Evolutionary conservation across 2,797 vertebrate genomes (phyloP).

Genomic region (Myripristis murdjan): DNA sequence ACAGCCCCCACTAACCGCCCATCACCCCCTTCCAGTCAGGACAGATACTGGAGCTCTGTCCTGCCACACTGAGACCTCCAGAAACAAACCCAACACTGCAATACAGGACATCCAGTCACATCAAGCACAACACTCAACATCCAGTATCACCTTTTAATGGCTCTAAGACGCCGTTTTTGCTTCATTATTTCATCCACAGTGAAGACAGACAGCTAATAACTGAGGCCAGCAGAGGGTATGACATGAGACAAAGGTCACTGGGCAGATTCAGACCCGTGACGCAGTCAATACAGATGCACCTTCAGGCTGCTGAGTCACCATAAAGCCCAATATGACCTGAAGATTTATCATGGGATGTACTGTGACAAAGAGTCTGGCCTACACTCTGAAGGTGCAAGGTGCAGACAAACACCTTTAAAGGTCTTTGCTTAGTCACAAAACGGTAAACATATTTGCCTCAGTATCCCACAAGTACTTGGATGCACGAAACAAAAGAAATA

Average conservation of each 20-base stretch:
- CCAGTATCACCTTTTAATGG: not conserved
- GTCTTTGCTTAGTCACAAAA: too few relatives aligned
- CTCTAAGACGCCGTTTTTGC: not conserved
- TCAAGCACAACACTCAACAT: not conserved
- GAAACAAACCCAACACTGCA: not conserved
- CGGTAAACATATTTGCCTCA: too few relatives aligned
- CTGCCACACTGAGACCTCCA: not conserved
- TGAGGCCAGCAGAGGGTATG: too few relatives aligned
- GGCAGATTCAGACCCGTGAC: slow-evolving; percentile 18
- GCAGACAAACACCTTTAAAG: not conserved
- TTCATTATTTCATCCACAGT: not conserved
- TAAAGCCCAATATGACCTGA: slow-evolving; percentile 15
- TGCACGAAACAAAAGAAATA: too few relatives aligned
- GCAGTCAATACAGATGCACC: not conserved
- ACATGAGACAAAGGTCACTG: not conserved
- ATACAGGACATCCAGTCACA: not conserved
- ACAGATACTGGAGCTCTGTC: slow-evolving; percentile 18
- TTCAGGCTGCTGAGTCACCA: slow-evolving; percentile 37
- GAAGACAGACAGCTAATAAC: too few relatives aligned
- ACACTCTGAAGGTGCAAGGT: not conserved
- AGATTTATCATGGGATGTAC: slow-evolving; percentile 9
- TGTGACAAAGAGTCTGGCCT: not conserved
- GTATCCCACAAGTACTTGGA: too few relatives aligned
- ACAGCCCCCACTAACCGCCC: slow-evolving; percentile 30
- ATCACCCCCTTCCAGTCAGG: slow-evolving; percentile 19